Percentiles rank a stretch among this genome's conserved stretches.
These are phyloP conservation scores for Thaumatotibia leucotreta DNA, from an alignment of 1,140 invertebrate genomes.

Conservation along the genomic window DNA sequence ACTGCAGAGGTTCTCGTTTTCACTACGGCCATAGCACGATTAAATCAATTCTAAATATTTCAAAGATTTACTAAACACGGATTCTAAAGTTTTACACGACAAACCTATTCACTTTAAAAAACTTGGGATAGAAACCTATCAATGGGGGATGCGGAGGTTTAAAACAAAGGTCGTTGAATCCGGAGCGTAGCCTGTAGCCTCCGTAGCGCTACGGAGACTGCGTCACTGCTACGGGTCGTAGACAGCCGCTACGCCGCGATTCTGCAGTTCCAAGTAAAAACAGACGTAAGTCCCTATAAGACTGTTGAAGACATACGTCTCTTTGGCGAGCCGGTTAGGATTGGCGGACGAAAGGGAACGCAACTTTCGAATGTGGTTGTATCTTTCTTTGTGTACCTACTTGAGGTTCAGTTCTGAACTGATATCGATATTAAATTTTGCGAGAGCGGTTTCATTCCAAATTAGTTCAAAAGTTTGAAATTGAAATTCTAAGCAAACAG, in stretches of 20 bases:
- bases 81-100: background rate
- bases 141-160: constrained; percentile 33
- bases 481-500: background rate
- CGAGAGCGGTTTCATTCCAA: background rate
- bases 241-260: constrained; percentile 46
- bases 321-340: background rate
- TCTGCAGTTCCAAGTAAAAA: background rate
- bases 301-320: background rate
- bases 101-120: background rate
- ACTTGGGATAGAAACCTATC: background rate
- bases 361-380: background rate
- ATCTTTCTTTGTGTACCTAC: background rate
- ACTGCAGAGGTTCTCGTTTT: constrained; percentile 31
- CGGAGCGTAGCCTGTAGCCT: constrained; percentile 28
- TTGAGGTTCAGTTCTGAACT: background rate
- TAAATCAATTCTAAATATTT: constrained; percentile 9
- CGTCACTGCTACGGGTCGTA: constrained; percentile 64
- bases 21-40: constrained; percentile 27
- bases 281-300: background rate
- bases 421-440: background rate
- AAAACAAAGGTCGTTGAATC: constrained; percentile 41
- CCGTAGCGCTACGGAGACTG: constrained; percentile 52
- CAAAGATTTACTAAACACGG: background rate
- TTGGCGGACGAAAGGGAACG: background rate
- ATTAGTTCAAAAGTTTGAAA: background rate